Base-by-base conservation (phyloP, 1,140 invertebrate species). In the Chelonus insularis region DNA sequence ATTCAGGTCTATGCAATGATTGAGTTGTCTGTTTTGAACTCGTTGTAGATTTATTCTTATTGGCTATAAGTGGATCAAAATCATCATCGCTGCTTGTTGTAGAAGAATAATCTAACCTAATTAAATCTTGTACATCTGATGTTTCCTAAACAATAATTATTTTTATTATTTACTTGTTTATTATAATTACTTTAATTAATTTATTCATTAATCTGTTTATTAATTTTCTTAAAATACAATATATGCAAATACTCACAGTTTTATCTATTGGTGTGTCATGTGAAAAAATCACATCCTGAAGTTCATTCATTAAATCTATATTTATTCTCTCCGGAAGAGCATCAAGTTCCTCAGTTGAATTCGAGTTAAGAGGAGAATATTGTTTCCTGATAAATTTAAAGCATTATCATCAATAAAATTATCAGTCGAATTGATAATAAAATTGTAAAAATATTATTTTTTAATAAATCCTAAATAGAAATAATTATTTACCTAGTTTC, bases 231-330 rank as follows among this genome's bases (percentile, higher is more conserved):
- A n/a, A n/a, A n/a, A n/a, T n/a, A n/a, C n/a, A n/a, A n/a, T n/a
- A n/a, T n/a, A n/a, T n/a, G n/a, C n/a, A n/a, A n/a, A n/a, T 67
- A 81, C 81, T 82, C 77, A 87, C 85, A 51, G 80, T 83, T 75
- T 83, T 74, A 68, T 85, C 84, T 9, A 85, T 80, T 16, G 82
- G 78, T 18, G 85, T 84, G 25, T 76, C 72, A 58, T 76, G 81
- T 58, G 84, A 80, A 60, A 76, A 76, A 68, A 89, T 81, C 18
- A 88, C 82, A 73, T 89, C 86, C 65, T 86, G 82, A 54, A 89
- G 76, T 75, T 88, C 87, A 50, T 85, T 83, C 86, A 89, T 86
- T 41, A 89, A 74, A 74, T 89, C 86, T 65, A 88, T 85, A 65
- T 85, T 79, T 37, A 86, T 66, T 48, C 68, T 73, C 71, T 74